Conservation (phyloP, 2,888 invertebrate species). For the Phorcus lineatus region DNA sequence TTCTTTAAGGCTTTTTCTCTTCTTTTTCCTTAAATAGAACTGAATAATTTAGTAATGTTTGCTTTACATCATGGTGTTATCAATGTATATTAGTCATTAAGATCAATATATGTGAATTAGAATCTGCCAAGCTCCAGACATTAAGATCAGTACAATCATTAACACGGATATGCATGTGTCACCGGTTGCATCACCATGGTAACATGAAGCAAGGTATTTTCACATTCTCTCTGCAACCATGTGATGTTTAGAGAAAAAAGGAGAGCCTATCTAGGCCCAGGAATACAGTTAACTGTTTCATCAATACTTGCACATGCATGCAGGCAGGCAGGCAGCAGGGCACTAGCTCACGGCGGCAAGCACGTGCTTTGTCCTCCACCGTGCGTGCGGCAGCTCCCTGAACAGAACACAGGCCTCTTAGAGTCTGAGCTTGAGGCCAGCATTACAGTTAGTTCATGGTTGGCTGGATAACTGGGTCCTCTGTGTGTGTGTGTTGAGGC, state of each 20-base stretch:
- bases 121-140: no score
- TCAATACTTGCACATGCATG: slow-evolving; percentile 11
- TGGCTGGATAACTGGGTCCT: not conserved
- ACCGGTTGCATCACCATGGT: slow-evolving; percentile 18
- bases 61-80: no score
- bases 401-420: no score
- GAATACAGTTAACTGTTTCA: not conserved
- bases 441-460: slow-evolving; percentile 17
- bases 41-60: no score
- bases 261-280: not conserved
- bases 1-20: no score
- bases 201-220: not conserved
- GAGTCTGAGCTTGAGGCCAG: not conserved
- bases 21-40: no score
- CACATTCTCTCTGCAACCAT: not conserved
- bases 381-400: not conserved
- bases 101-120: no score
- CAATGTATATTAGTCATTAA: no score
- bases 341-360: not conserved
- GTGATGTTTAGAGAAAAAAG: not conserved
- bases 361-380: slow-evolving; percentile 15
- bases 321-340: not conserved
- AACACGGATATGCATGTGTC: slow-evolving; percentile 7
- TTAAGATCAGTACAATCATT: not conserved
- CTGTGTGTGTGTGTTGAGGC: not conserved